Evolutionary conservation across 2,888 invertebrate genomes (phyloP).

Genomic region (Morinoia aosen): DNA sequence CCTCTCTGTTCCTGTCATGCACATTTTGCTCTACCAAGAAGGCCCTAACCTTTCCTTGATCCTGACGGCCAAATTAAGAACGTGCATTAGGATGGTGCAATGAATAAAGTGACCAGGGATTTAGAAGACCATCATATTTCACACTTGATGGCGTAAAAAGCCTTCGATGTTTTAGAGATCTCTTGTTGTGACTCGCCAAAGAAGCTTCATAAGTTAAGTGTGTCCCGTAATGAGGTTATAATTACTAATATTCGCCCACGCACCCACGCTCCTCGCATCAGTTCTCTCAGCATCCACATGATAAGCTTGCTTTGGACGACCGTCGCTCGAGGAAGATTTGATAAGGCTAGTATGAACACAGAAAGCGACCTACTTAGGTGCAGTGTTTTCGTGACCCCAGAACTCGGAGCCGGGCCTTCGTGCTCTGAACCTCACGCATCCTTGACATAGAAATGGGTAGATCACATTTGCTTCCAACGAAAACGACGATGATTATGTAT

Average conservation of each 20-base stretch:
- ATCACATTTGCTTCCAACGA: neutral
- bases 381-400: neutral
- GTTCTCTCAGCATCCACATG: constrained; percentile 5
- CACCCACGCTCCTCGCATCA: neutral
- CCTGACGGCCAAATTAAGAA: neutral
- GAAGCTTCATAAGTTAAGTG: neutral
- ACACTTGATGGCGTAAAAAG: neutral
- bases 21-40: neutral
- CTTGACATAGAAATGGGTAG: neutral
- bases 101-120: neutral
- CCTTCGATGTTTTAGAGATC: neutral
- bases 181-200: neutral
- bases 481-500: neutral
- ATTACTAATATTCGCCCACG: constrained; percentile 23
- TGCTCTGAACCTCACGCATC: neutral
- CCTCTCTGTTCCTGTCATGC: neutral
- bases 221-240: constrained; percentile 10
- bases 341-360: neutral
- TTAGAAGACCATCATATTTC: neutral
- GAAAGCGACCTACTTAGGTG: constrained; percentile 26
- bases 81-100: neutral
- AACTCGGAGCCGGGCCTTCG: constrained; percentile 1
- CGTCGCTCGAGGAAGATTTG: constrained; percentile 8
- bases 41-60: neutral
- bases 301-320: constrained; percentile 32